Evolutionary conservation across 1,140 invertebrate species (phyloP).

Genomic region (Drosophila bocqueti): DNA sequence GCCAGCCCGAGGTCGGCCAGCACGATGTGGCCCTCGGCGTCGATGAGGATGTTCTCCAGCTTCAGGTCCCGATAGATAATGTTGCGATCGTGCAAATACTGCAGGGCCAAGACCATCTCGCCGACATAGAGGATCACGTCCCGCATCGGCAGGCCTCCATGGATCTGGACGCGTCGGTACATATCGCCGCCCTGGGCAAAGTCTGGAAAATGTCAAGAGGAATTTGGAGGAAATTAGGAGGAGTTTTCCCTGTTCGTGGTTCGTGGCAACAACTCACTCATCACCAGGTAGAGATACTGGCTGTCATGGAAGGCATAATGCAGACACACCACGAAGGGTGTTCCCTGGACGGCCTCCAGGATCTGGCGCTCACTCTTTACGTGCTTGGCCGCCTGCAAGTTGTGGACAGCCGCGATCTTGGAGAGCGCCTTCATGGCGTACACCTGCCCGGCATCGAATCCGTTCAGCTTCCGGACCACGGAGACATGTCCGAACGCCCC

Average conservation of each 20-base stretch:
- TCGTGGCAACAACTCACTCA: background rate
- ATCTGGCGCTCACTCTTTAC: background rate
- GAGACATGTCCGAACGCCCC: background rate
- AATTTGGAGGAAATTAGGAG: background rate
- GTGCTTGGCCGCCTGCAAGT: background rate
- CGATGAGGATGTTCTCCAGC: background rate
- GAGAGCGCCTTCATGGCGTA: background rate
- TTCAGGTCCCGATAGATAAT: background rate
- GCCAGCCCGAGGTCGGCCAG: background rate
- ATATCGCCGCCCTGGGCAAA: background rate
- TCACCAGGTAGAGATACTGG: background rate
- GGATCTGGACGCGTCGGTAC: background rate
- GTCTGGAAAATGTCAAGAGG: background rate
- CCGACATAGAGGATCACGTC: background rate
- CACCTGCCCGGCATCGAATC: background rate
- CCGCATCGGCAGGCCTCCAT: background rate
- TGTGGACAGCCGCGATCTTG: background rate
- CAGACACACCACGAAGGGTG: background rate
- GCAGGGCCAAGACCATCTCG: background rate
- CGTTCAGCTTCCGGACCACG: background rate
- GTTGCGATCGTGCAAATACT: background rate
- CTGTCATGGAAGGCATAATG: background rate
- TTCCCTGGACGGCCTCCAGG: background rate
- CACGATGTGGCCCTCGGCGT: background rate
- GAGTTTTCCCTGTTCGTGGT: too few species aligned